phyloP scores from a whole-genome alignment of 2,888 invertebrate species.

The Heterodera filipjevi region DNA sequence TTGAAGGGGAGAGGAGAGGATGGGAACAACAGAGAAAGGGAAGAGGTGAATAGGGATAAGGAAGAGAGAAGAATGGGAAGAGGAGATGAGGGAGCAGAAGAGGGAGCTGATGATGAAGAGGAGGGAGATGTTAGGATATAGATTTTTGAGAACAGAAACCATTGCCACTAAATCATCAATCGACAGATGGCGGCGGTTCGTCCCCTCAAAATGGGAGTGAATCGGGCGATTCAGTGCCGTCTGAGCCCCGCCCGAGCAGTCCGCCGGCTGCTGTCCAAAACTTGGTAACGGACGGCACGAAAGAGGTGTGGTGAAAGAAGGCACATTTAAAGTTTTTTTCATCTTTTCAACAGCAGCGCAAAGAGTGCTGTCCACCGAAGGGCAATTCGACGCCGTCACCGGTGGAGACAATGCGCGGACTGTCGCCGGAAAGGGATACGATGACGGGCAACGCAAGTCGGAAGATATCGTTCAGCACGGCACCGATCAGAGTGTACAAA shows the following conservation, averaged over 20 bases:
- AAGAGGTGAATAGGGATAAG: background rate
- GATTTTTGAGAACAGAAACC: no score
- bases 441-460: constrained; percentile 33
- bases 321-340: background rate
- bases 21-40: background rate
- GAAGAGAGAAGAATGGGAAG: background rate
- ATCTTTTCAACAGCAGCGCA: background rate
- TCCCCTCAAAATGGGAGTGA: constrained; percentile 38
- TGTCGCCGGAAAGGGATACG: constrained; percentile 49
- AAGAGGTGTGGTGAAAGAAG: background rate
- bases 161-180: no score
- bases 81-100: background rate
- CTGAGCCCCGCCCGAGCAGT: constrained; percentile 44
- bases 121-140: no score
- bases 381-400: constrained; percentile 1
- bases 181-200: constrained; percentile 14
- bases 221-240: constrained; percentile 48
- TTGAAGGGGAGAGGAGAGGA: no score
- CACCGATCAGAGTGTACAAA: constrained; percentile 49
- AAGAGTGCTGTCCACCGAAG: background rate
- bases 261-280: background rate
- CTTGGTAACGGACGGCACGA: background rate
- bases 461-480: constrained; percentile 63
- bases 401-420: constrained; percentile 50
- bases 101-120: no score